Percentiles rank a stretch among this genome's conserved stretches.
These are phyloP conservation scores for Pagetopsis macropterus DNA, from an alignment of 2,797 vertebrate genomes.

Conservation along the genomic window DNA sequence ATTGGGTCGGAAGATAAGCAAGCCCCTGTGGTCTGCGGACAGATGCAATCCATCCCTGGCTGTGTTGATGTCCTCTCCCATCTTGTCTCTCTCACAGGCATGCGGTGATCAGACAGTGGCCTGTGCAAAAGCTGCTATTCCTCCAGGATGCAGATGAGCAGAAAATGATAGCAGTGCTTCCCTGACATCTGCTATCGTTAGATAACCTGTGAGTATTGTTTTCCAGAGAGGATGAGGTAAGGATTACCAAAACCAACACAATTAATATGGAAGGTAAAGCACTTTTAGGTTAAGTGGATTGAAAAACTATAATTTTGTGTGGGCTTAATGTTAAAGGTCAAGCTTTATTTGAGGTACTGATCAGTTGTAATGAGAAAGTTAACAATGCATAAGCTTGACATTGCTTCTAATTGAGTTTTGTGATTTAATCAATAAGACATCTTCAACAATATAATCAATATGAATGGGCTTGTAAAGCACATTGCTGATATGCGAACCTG, in stretches of 20 bases:
- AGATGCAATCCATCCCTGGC: conserved; percentile 71
- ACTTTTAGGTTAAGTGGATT: background rate
- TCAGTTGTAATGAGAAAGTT: conserved; percentile 48
- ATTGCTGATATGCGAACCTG: background rate
- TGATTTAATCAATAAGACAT: conserved; percentile 46
- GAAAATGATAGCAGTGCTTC: conserved; percentile 7
- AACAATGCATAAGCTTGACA: conserved; percentile 45
- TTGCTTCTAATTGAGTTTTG: conserved; percentile 44
- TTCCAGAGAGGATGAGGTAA: conserved; percentile 5
- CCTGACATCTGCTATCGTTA: conserved; percentile 40
- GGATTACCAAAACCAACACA: conserved; percentile 18
- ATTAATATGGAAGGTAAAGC: background rate
- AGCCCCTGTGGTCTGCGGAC: conserved; percentile 67
- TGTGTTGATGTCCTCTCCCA: conserved; percentile 57
- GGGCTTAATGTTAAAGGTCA: conserved; percentile 38
- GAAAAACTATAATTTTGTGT: conserved; percentile 15
- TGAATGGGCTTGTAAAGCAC: conserved; percentile 5
- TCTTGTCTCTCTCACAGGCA: conserved; percentile 53
- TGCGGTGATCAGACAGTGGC: conserved; percentile 56
- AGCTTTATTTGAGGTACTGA: background rate
- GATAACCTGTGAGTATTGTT: conserved; percentile 12
- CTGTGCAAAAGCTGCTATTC: conserved; percentile 53
- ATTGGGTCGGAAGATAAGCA: conserved; percentile 74
- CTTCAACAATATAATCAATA: conserved; percentile 43
- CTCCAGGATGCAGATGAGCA: conserved; percentile 48